Percentiles rank a stretch among this genome's conserved stretches.
phyloP scores from a whole-genome alignment of 2,113 vertebrate genomes.

The Lynx canadensis region DNA sequence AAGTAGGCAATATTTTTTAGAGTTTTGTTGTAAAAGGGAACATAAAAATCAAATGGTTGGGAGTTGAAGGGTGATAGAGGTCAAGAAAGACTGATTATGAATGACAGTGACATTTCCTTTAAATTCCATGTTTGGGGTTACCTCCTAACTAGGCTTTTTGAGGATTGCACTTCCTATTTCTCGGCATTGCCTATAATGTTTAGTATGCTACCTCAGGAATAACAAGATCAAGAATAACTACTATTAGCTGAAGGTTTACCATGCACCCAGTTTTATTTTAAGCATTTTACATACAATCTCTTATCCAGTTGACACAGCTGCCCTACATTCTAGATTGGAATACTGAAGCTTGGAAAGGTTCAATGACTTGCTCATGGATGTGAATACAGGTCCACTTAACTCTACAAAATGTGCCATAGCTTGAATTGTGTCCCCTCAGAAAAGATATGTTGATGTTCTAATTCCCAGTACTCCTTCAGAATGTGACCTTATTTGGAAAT shows the following conservation, averaged over 20 bases:
- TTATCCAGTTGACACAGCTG: neutral
- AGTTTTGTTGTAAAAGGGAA: neutral
- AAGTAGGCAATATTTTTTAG: neutral
- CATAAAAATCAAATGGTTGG: neutral
- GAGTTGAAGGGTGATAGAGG: neutral
- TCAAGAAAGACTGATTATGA: neutral
- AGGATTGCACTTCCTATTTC: neutral
- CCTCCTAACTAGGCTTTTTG: neutral
- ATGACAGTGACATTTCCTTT: neutral
- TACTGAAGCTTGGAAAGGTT: neutral
- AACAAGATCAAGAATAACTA: neutral
- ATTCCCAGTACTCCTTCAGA: neutral
- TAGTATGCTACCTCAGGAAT: neutral
- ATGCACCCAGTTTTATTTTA: neutral
- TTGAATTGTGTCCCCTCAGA: neutral
- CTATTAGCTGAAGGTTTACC: neutral
- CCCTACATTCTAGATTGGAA: neutral
- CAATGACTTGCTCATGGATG: neutral
- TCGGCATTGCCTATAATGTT: neutral
- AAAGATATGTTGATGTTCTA: neutral
- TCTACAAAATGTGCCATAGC: neutral
- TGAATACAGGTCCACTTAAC: neutral
- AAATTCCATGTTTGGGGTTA: neutral
- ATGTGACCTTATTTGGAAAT: neutral
- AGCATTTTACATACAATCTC: neutral